A percentile compares a stretch with the other conserved stretches of the same genome.
phyloP scores from a whole-genome alignment of 1,140 invertebrate species.

The Yoshiicerus persimilis region DNA sequence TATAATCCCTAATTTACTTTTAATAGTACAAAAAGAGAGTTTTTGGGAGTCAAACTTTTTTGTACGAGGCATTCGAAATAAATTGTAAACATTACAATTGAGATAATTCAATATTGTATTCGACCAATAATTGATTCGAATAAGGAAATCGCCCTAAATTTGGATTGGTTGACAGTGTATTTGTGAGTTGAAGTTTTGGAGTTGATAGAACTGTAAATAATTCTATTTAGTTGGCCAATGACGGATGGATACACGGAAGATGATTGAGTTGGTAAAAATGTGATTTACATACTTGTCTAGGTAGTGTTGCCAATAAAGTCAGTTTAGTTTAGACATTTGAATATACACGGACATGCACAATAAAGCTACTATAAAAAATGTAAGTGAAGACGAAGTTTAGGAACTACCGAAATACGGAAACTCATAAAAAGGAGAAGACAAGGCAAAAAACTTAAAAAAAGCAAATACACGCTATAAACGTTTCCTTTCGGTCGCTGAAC shows the following conservation, averaged over 20 bases:
- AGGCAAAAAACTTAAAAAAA: not conserved
- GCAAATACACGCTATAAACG: not conserved
- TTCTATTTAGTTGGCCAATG: no score
- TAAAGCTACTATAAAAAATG: not conserved
- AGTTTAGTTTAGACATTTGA: not conserved
- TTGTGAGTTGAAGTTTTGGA: no score
- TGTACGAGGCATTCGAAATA: no score
- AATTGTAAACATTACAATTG: no score
- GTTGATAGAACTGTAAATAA: no score
- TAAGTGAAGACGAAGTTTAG: not conserved
- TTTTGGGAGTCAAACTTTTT: no score
- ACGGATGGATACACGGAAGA: not conserved
- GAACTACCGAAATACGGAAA: not conserved
- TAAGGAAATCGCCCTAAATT: no score
- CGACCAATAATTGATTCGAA: no score
- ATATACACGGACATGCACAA: not conserved
- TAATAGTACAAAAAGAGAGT: no score
- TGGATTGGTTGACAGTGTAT: no score
- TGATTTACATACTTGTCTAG: not conserved
- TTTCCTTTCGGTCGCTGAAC: not conserved
- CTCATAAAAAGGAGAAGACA: not conserved
- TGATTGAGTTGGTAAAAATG: not conserved
- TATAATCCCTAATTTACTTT: no score
- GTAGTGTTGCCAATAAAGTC: not conserved
- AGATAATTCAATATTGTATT: no score